Evolutionary conservation across 2,888 invertebrate species (phyloP), one percentile per base, ranked within the genome.

Genomic region (Acleris cristana): DNA sequence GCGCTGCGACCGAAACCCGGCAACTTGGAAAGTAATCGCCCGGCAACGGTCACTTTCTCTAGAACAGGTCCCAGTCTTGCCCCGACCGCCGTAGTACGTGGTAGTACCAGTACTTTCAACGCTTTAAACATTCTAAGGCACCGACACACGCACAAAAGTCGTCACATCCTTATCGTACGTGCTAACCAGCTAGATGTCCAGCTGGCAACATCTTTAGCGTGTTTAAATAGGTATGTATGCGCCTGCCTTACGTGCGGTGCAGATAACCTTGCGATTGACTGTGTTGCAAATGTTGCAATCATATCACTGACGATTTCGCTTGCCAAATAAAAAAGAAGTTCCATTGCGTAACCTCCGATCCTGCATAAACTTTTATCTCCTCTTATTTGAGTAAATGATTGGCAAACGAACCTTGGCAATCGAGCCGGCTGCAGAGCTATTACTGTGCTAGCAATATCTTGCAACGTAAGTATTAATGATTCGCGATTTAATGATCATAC

Each of bases 41-140:
- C 72, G 75, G 83, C 81, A 86, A 80, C 83, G 80, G 87, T 85
- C 90, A 91, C 92, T 92, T 92, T 92, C 92, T 90, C 90, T 88
- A 80, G 78, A 86, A 85, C 86, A 82, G 82, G 88, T 85, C 79
- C 73, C 81, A 83, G 83, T 83, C 78, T 72, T 72, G 76, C 69
- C 69, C 69, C 79, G 75, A 76, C 76, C 74, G 80, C 76, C 74
- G 72, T 71, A 55, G 56, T 26, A 30, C 19, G 60, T 51, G 44
- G 34, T 48, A 21, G 30, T 40, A 52, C 19, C 30, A 52, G n/a
- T 34, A 18, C 30, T 45, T 45, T 53, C 53, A 10, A 45, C 12
- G 53, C 18, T 19, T 18, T 7, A 34, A 55, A 14, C 34, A n/a
- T 14, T 18, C 18, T 49, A 54, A 18, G 40, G 56, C 23, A 56